Conservation (phyloP, 2,888 invertebrate species). For the Cremastinae sp. region DNA sequence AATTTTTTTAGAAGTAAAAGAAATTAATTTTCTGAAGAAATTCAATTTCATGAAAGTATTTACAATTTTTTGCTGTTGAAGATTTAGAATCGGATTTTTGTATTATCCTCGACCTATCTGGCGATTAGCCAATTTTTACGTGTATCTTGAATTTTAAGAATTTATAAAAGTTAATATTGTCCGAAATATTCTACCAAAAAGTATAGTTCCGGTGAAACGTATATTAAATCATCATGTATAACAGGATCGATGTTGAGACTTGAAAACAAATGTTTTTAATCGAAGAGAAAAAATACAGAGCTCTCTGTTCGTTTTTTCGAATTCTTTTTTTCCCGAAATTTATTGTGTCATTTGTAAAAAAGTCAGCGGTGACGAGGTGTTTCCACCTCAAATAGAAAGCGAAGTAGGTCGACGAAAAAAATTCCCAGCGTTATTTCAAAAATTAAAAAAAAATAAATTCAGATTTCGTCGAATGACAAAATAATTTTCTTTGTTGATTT, state of each 20-base stretch:
- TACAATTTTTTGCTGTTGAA: not conserved
- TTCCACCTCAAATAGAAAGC: not conserved
- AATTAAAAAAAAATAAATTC: not conserved
- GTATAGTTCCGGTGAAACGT: not conserved
- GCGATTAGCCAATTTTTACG: slow-evolving; percentile 16
- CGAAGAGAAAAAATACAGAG: not conserved
- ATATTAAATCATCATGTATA: too few species aligned
- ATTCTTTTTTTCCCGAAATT: not conserved
- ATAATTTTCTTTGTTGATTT: too few species aligned
- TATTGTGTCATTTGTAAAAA: not conserved
- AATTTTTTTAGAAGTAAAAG: too few species aligned
- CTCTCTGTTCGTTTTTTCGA: not conserved
- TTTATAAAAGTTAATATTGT: slow-evolving; percentile 3
- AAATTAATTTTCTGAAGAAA: too few species aligned
- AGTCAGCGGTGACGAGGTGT: not conserved
- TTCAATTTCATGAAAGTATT: not conserved
- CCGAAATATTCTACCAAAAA: not conserved
- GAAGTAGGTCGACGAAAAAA: slow-evolving; percentile 12
- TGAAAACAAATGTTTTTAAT: not conserved
- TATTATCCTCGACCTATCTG: not conserved
- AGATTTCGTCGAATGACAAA: not conserved
- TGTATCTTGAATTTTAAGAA: not conserved
- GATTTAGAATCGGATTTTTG: slow-evolving; percentile 2
- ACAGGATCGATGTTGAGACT: not conserved
- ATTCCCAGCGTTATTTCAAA: not conserved